These are phyloP conservation scores for Sylvia atricapilla DNA, from an alignment of 2,113 vertebrate species.

Conservation along the genomic window DNA sequence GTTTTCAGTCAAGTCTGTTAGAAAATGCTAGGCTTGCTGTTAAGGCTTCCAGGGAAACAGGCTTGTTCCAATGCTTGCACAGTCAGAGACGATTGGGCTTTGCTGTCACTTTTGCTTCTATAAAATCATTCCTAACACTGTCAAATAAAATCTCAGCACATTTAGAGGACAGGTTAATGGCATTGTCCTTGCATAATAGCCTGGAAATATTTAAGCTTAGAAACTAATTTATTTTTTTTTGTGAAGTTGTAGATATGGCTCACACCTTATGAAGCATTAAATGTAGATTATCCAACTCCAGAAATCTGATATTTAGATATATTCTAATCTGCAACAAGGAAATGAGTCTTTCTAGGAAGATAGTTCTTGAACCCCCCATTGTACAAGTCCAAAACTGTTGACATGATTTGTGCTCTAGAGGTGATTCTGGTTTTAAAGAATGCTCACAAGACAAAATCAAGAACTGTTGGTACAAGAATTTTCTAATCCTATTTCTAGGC, in stretches of 20 bases:
- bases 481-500: neutral
- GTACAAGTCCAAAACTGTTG: neutral
- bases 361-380: neutral
- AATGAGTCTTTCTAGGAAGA: neutral
- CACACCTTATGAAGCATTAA: neutral
- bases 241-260: neutral
- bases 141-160: neutral
- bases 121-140: neutral
- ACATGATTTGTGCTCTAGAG: neutral
- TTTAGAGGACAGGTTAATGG: neutral
- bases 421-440: neutral
- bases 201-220: neutral
- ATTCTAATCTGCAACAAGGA: neutral
- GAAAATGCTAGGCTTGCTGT: neutral
- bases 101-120: neutral
- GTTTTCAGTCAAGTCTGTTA: neutral
- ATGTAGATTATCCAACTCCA: neutral
- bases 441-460: neutral
- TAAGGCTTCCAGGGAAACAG: neutral
- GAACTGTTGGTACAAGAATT: neutral
- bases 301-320: neutral
- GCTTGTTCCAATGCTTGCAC: neutral
- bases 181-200: neutral
- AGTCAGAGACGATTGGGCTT: neutral
- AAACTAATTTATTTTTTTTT: fast-evolving